Conservation (phyloP, 2,113 vertebrate species). For the Crotophaga sulcirostris region DNA sequence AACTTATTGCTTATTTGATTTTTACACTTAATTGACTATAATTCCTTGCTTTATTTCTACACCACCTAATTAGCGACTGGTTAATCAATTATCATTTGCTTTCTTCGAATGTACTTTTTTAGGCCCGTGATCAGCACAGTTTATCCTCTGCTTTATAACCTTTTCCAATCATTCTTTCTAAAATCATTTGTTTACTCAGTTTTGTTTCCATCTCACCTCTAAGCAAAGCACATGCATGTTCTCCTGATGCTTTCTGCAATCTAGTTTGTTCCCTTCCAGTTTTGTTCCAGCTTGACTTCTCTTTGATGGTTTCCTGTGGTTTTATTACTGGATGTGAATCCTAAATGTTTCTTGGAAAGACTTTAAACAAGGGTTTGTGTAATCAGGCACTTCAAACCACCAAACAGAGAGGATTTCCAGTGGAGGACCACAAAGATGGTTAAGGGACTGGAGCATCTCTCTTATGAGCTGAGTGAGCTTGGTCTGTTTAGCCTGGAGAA, state of each 20-base stretch:
- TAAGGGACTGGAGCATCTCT: too few species aligned
- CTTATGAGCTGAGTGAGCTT: too few species aligned
- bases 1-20: conserved; percentile 58
- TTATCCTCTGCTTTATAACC: neutral
- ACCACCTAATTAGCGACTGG: conserved; percentile 33
- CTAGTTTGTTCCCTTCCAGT: fast-evolving
- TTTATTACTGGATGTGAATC: neutral
- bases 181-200: neutral
- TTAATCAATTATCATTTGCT: conserved; percentile 44
- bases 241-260: neutral
- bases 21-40: conserved; percentile 54
- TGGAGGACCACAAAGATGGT: too few species aligned
- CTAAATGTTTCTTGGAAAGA: neutral
- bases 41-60: conserved; percentile 39
- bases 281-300: neutral
- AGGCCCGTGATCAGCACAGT: neutral
- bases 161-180: neutral
- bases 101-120: neutral
- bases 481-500: too few species aligned
- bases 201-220: neutral
- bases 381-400: neutral
- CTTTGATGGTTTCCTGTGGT: neutral
- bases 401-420: neutral
- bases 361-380: neutral
- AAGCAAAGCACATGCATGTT: neutral